Evolutionary conservation across 2,888 invertebrate genomes (phyloP).

Genomic region (Octonoba sinensis): DNA sequence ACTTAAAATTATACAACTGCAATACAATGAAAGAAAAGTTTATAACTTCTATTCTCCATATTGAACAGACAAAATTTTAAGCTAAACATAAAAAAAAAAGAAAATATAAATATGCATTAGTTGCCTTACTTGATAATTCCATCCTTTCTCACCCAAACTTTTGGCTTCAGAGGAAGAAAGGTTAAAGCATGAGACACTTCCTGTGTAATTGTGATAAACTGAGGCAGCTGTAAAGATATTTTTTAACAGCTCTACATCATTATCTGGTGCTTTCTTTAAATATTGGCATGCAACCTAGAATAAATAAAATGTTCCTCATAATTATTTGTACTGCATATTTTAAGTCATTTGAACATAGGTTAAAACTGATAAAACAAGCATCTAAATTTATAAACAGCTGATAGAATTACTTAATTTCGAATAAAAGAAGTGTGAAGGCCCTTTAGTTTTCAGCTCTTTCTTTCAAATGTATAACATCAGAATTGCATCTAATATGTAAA

Average conservation of each 20-base stretch:
- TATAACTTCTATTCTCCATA: no score
- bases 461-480: no score
- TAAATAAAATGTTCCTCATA: conserved; percentile 2
- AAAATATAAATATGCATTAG: no score
- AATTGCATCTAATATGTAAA: no score
- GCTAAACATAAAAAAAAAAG: neutral
- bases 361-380: no score
- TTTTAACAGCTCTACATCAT: conserved; percentile 75
- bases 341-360: no score
- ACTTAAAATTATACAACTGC: no score
- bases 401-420: no score
- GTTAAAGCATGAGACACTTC: conserved; percentile 69
- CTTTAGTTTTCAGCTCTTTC: no score
- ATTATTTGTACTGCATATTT: neutral
- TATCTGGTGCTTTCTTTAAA: conserved; percentile 72
- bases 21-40: no score
- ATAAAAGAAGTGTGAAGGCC: no score
- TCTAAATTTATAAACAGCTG: no score
- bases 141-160: conserved; percentile 78
- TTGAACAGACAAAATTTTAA: neutral
- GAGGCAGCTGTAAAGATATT: conserved; percentile 80
- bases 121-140: conserved; percentile 82
- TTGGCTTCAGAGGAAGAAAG: conserved; percentile 37
- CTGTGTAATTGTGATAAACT: conserved; percentile 86
- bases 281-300: conserved; percentile 75